Evolutionary conservation across 2,888 invertebrate genomes (phyloP), one percentile per base, ranked within the genome.

Genomic region (Saturnia japonica): DNA sequence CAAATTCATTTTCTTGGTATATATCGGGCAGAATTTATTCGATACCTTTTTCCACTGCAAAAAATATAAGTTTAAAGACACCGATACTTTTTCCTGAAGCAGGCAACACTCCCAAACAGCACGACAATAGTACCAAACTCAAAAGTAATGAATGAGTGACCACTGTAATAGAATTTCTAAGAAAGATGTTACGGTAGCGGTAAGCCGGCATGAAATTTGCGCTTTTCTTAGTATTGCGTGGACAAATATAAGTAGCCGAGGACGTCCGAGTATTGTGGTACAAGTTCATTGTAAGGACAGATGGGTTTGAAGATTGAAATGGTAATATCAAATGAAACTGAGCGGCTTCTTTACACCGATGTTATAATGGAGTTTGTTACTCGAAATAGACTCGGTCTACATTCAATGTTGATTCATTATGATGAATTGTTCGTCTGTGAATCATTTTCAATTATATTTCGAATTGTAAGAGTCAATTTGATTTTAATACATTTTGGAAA

Each of bases 241-340:
- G 77, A 78, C 75, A 78, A 78, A 78, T 73, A 72, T 73, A 75
- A 80, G 81, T 78, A 80, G 80, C 81, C 74, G 72, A n/a, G 4
- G 40, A 64, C 40, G 64, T 64, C 40, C 8, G 51, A 42, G 43
- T 70, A 70, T 70, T 70, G 67, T 67, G 75, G 79, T 80, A 83
- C 81, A 80, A 51, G 16, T 40, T 25, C 40, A 64, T 64, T 64
- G 64, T 68, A 57, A 34, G 80, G 71, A 45, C 71, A 85, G 85
- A 90, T 88, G 88, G 89, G 87, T 87, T 87, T 83, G 84, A 84
- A 86, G 87, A 90, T 90, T 89, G 88, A 88, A 89, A 88, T 91
- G 88, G 89, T 88, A 90, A 89, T 90, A 90, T 90, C 86, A 87
- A 89, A 90, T 85, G 85, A 85, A 86, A 86, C 79, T 84, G 83